Conservation (phyloP, 2,113 vertebrate species). For the Dromas ardeola region DNA sequence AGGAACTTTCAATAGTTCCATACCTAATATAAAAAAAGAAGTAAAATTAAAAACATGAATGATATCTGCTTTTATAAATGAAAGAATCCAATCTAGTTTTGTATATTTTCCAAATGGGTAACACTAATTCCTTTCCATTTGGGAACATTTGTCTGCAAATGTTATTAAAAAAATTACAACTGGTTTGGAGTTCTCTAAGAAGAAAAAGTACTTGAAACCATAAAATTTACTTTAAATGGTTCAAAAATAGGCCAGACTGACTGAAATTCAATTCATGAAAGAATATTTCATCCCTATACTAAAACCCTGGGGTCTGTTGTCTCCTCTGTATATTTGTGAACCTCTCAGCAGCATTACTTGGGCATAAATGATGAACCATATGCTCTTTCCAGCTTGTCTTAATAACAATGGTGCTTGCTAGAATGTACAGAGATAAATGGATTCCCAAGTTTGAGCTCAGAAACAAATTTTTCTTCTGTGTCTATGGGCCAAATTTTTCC, state of each 20-base stretch:
- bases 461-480: not conserved
- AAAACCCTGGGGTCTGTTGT: not conserved
- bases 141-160: not conserved
- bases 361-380: not conserved
- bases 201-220: not conserved
- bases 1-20: not conserved
- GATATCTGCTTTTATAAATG: not conserved
- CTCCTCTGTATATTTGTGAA: not conserved
- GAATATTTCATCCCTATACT: not conserved
- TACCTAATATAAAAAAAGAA: not conserved
- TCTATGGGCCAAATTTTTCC: not conserved
- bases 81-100: not conserved
- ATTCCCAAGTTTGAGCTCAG: not conserved
- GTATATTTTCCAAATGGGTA: not conserved
- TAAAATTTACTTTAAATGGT: not conserved
- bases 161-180: not conserved
- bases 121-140: not conserved
- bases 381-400: not conserved
- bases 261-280: conserved; percentile 14
- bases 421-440: not conserved
- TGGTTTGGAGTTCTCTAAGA: not conserved
- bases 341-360: not conserved
- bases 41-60: not conserved
- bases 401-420: not conserved
- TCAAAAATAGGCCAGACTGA: conserved; percentile 4